Evolutionary conservation across 30 jellyfish, hydroid and myxozoan genomes (phyloP).

Genomic region (Nemopilema nomurai): DNA sequence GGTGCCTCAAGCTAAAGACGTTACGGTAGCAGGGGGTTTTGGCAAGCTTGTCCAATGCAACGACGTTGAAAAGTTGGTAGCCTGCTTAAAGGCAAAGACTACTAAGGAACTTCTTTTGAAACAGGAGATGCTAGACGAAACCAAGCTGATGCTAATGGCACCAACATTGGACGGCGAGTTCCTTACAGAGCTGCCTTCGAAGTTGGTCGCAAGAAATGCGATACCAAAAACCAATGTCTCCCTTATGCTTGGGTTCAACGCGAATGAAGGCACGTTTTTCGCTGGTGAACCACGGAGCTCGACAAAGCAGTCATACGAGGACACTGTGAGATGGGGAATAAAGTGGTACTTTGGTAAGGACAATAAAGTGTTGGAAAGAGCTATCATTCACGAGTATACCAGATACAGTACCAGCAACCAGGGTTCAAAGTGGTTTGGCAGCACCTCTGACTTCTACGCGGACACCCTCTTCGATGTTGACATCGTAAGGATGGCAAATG

Average conservation of each 20-base stretch:
- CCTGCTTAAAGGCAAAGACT: conserved; percentile 18
- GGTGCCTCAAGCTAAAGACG: not conserved
- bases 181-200: conserved; percentile 15
- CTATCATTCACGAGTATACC: not conserved
- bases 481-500: conserved; percentile 13
- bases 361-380: not conserved
- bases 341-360: not conserved
- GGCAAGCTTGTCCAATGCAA: conserved; percentile 13
- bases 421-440: not conserved
- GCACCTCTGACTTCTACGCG: not conserved
- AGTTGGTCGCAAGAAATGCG: conserved; percentile 10
- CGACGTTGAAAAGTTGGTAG: not conserved
- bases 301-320: conserved; percentile 4
- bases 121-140: not conserved
- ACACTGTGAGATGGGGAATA: not conserved
- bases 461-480: conserved; percentile 14
- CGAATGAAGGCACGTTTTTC: conserved; percentile 49
- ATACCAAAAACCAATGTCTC: conserved; percentile 11
- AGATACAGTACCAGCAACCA: not conserved
- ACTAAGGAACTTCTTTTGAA: not conserved
- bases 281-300: not conserved
- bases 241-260: conserved; percentile 41
- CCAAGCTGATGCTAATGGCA: not conserved
- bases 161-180: conserved; percentile 43
- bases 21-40: not conserved